Evolutionary conservation across 2,797 vertebrate genomes (phyloP), one percentile per base, ranked within the genome.

Genomic region (Rhinophrynus dorsalis): DNA sequence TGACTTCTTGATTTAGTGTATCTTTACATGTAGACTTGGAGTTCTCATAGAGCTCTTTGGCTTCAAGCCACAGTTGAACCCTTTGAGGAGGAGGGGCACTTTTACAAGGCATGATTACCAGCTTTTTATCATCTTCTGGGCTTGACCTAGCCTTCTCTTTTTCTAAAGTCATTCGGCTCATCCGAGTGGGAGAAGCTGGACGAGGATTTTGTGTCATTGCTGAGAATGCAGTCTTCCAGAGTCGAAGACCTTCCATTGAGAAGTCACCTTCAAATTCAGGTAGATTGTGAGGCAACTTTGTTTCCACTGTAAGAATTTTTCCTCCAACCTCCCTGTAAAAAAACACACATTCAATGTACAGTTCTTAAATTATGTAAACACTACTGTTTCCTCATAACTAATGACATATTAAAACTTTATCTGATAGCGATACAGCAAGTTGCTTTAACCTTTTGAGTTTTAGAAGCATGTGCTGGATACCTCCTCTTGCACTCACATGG

Each of bases 201-300:
- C 83, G 83, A 75, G 88, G 83, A 77, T 80, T 75, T 38, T 89
- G 90, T 3, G 94, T 95, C 96, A 99, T 98, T 66, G 93, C 96
- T 24, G 92, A 94, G 84, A 98, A 99, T 0, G 94, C 96, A 0
- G 92, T 94, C 86, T 97, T 97, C 97, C 97, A 99, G 55, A 99
- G 93, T 50, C 84, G 86, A 27, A 99, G 88, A 56, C 97, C 97
- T 77, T 98, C 95, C 78, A 94, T 80, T 30, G 92, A 94, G 76
- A 98, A 91, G 70, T 96, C 96, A 30, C 97, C 96, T 57, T 89
- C 91, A 83, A 97, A 98, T 76, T 99, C 97, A 0, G 85, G 72
- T 11, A 99, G 87, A 80, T 96, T 92, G 75, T 91, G 91, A 29
- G 90, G 86, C 76, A 96, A 86, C 69, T 93, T 94, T 54, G 95